These are phyloP conservation scores for Pardalotus punctatus DNA, from an alignment of 2,113 vertebrate genomes.

Conservation along the genomic window DNA sequence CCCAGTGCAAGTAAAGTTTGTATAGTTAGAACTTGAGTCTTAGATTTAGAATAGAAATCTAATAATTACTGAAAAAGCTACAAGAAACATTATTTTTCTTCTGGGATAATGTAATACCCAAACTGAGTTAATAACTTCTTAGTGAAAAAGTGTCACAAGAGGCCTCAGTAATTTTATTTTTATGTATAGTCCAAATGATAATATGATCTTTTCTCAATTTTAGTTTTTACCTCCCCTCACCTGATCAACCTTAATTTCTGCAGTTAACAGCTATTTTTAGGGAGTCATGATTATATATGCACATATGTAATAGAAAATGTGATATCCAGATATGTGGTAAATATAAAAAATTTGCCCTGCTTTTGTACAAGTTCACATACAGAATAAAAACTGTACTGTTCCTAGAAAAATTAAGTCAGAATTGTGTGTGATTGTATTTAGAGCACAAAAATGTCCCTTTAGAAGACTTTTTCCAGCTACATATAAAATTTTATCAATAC, in stretches of 20 bases:
- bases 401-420: background rate
- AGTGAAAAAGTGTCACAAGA: background rate
- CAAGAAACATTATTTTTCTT: background rate
- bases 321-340: background rate
- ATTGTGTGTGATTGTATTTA: background rate
- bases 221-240: background rate
- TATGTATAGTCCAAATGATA: background rate
- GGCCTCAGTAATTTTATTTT: background rate
- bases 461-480: background rate
- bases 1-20: background rate
- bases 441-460: background rate
- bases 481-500: background rate
- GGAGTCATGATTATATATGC: background rate
- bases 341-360: background rate
- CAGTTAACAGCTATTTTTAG: background rate
- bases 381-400: background rate
- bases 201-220: background rate
- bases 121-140: background rate
- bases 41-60: background rate
- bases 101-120: background rate
- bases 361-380: background rate
- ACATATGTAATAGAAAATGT: background rate
- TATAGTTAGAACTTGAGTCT: background rate
- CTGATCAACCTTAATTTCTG: background rate
- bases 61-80: background rate